Evolutionary conservation across 2,888 invertebrate species (phyloP).

Genomic region (Cheiracanthium punctorium): DNA sequence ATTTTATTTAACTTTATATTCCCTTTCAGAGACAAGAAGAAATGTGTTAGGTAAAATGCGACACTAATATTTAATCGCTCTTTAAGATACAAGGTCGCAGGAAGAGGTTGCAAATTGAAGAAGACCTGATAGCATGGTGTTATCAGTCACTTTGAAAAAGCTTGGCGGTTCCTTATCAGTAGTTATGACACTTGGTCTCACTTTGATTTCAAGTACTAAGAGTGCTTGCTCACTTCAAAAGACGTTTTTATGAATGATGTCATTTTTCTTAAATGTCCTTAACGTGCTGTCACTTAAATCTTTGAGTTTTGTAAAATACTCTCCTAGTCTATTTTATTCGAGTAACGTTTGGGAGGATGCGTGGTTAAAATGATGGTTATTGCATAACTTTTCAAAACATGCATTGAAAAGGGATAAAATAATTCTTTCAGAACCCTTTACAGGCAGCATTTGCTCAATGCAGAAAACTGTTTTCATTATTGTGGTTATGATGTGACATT

Average conservation of each 20-base stretch:
- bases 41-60: background rate
- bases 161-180: background rate
- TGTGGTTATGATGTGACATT: too few relatives aligned
- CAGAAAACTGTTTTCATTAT: too few relatives aligned
- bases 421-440: too few relatives aligned
- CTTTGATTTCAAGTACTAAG: background rate
- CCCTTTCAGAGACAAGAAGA: background rate
- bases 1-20: too few relatives aligned
- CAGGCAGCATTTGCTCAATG: too few relatives aligned
- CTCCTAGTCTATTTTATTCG: too few relatives aligned
- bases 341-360: too few relatives aligned
- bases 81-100: background rate
- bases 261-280: background rate
- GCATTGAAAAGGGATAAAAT: too few relatives aligned
- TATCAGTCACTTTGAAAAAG: background rate
- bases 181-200: background rate
- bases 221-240: background rate
- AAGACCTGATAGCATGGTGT: background rate
- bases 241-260: background rate
- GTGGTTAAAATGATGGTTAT: too few relatives aligned
- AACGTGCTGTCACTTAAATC: background rate
- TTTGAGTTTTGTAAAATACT: background rate
- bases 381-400: too few relatives aligned
- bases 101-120: background rate
- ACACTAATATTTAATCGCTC: background rate